Base-by-base conservation (phyloP, 2,888 invertebrate genomes). In the Phaonia tiefii region DNA sequence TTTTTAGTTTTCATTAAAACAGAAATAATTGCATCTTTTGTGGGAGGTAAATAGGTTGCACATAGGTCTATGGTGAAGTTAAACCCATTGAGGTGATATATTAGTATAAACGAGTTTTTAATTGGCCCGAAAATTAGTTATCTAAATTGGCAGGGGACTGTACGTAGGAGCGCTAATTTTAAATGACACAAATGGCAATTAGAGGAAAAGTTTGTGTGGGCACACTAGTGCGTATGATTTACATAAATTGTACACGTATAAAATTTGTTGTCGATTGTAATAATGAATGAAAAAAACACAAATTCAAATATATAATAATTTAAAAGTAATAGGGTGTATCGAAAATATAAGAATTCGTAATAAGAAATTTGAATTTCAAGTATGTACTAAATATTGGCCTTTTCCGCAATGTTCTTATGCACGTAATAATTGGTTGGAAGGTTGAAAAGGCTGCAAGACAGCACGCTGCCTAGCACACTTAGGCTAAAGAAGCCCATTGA, bases 71-170 rank as follows among this genome's bases (percentile, higher is more conserved):
- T 26, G 5, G 8, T 15, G 39, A n/a, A 1, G 42, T 17, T 22
- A 20, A 42, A 8, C 20, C 13, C 22, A 22, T 67, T 46, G 71
- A n/a, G 31, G 67, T 72, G 63, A 49, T 60, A 67, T 58, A 60
- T 54, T 56, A 44, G 60, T 75, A 46, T 75, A 75, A 81, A 81
- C 78, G 75, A 75, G 75, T 75, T 81, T 81, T 81, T 78, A 81
- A 81, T 81, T 78, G 69, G 37, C 22, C 63, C 42, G 10, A 63
- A 60, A 63, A 63, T 63, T 17, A 39, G 63, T 63, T 63, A 63
- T 42, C 42, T 22, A 63, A 63, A n/a, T 63, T 63, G 42, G 37
- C 22, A 39, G 20, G 22, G 54, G 22, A 10, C n/a, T 7, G 17
- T n/a, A n/a, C n/a, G n/a, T 8, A 10, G 58, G 2, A 39, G 31